A percentile compares a stretch with the other conserved stretches of the same genome.
phyloP scores from a whole-genome alignment of 2,888 invertebrate species.

The Mesoligia furuncula region DNA sequence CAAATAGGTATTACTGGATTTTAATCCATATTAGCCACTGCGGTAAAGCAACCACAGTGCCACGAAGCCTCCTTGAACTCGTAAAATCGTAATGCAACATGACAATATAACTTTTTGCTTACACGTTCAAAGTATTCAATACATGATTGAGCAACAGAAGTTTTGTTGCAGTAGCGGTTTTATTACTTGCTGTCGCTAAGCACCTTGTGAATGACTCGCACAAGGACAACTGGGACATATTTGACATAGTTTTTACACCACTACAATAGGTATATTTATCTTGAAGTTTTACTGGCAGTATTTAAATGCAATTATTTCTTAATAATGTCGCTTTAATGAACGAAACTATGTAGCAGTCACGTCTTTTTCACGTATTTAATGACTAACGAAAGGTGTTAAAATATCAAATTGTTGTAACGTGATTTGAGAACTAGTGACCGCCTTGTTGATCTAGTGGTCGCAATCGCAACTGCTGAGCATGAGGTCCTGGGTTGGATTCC shows the following conservation, averaged over 20 bases:
- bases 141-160: constrained; percentile 55
- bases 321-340: constrained; percentile 15
- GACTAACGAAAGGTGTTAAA: constrained; percentile 12
- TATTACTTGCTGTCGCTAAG: constrained; percentile 53
- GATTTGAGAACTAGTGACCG: not conserved
- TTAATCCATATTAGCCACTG: not conserved
- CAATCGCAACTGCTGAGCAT: not conserved
- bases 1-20: constrained; percentile 1
- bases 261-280: constrained; percentile 49
- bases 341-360: constrained; percentile 42
- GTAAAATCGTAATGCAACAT: constrained; percentile 34
- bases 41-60: constrained; percentile 19
- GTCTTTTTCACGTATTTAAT: constrained; percentile 23
- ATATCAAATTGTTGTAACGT: constrained; percentile 3
- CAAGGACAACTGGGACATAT: constrained; percentile 58
- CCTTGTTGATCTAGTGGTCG: not conserved
- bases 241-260: constrained; percentile 53
- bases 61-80: constrained; percentile 42
- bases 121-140: constrained; percentile 46
- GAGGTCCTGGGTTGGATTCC: not conserved
- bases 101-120: constrained; percentile 51
- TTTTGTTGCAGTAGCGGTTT: constrained; percentile 52
- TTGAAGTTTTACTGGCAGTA: constrained; percentile 30
- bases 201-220: constrained; percentile 54
- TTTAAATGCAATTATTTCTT: constrained; percentile 33